phyloP scores from a whole-genome alignment of 2,113 vertebrate species.

The Hepsetus odoe region DNA sequence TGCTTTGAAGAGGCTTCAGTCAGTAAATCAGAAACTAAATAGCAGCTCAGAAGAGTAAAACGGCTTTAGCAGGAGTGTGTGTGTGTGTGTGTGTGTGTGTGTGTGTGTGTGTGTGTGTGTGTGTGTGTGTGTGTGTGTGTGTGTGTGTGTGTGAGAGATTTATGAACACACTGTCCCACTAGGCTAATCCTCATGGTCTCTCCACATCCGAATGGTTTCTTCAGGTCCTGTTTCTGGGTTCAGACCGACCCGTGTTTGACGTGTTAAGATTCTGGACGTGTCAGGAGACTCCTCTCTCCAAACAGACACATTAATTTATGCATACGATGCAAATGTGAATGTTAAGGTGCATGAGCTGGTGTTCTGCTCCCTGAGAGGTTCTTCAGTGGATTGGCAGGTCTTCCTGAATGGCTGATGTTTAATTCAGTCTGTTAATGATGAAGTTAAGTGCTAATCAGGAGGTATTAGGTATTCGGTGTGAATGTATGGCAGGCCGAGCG shows the following conservation, averaged over 20 bases:
- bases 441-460: constrained; percentile 11
- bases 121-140: not conserved
- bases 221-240: not conserved
- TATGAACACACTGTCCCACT: not conserved
- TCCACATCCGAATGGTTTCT: not conserved
- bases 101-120: not conserved
- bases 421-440: not conserved
- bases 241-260: not conserved
- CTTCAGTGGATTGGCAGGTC: not conserved
- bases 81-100: not conserved
- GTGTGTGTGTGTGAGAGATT: not conserved
- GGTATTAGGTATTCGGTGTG: constrained; percentile 19
- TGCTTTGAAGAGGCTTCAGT: constrained; percentile 7
- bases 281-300: not conserved
- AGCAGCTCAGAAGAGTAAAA: not conserved
- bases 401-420: constrained; percentile 20
- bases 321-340: constrained; percentile 36
- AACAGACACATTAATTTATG: constrained; percentile 23
- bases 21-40: constrained; percentile 1
- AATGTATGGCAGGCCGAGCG: not conserved
- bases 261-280: not conserved
- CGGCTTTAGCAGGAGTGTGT: not conserved
- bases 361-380: constrained; percentile 9
- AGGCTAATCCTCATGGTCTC: not conserved
- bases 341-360: not conserved